Percentiles rank a stretch among this genome's conserved stretches.
phyloP scores from a whole-genome alignment of 1,140 invertebrate species.

The Kradibia gibbosae region DNA sequence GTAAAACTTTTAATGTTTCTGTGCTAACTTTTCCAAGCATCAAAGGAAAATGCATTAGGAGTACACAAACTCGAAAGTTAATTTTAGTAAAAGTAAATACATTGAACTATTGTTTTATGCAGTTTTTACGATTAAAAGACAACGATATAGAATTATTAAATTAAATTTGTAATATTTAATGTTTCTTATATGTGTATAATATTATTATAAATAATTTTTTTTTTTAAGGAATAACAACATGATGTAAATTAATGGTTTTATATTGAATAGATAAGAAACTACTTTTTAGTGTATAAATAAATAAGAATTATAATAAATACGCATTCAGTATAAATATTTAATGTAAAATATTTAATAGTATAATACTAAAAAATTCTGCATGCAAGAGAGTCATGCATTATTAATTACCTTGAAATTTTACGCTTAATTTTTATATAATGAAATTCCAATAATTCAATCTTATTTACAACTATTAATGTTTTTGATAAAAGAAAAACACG shows the following conservation, averaged over 20 bases:
- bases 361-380: not conserved
- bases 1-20: conserved; percentile 12
- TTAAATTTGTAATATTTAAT: too few relatives aligned
- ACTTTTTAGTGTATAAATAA: not conserved
- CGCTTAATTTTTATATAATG: not conserved
- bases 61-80: not conserved
- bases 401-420: not conserved
- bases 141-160: not conserved
- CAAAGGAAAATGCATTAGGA: conserved; percentile 11
- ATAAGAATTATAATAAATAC: not conserved
- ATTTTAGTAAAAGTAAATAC: not conserved
- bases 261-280: not conserved
- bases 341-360: not conserved
- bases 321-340: not conserved
- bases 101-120: not conserved
- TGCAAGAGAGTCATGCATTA: not conserved
- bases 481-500: not conserved
- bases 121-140: not conserved
- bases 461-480: not conserved
- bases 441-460: not conserved
- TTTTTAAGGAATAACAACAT: not conserved
- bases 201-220: not conserved
- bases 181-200: too few relatives aligned
- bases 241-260: not conserved
- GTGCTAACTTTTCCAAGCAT: conserved; percentile 15